Evolutionary conservation across 2,888 invertebrate species (phyloP), one percentile per base, ranked within the genome.

Genomic region (Coenonympha glycerion): DNA sequence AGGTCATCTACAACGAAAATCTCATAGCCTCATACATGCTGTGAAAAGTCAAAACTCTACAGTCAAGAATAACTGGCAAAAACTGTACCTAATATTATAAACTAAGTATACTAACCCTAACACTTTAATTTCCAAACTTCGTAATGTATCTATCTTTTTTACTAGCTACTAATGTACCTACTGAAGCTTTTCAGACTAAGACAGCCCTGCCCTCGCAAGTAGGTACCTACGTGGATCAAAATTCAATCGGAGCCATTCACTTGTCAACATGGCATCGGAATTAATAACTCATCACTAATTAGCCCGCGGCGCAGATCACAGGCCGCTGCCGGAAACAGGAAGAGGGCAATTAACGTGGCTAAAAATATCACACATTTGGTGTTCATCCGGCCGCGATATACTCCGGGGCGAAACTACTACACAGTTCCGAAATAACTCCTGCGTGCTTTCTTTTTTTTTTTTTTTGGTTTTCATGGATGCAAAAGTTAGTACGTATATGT

Each of bases 361-460:
- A 87, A 84, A 87, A 86, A 87, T 87, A 87, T 81, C 78, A 80
- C 84, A 81, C 87, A 82, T 86, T 86, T 82, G 84, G 86, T 81
- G 80, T 76, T 80, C 85, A 81, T 84, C 84, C 86, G 86, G 79
- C 58, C 41, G 31, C 22, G 48, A 59, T 64, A 61, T 61, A 54
- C 61, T 49, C 9, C 42, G 41, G 34, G 52, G 57, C 40, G 56
- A 53, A 47, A 47, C 31, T 49, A 49, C 26, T 15, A 48, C 37
- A 49, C 44, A 30, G 37, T 47, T 48, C 6, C 41, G 19, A 44
- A 44, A 44, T 44, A 44, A 22, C 31, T 31, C 28, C 28, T 11
- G 9, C 6, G n/a, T 26, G 1, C 3, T 2, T 30, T 13, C 30
- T 30, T 13, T 13, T 22, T 11, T 19, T n/a, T 21, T 13, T 31